These are phyloP conservation scores for Clupea harengus DNA, from an alignment of 2,113 vertebrate species.

Conservation along the genomic window DNA sequence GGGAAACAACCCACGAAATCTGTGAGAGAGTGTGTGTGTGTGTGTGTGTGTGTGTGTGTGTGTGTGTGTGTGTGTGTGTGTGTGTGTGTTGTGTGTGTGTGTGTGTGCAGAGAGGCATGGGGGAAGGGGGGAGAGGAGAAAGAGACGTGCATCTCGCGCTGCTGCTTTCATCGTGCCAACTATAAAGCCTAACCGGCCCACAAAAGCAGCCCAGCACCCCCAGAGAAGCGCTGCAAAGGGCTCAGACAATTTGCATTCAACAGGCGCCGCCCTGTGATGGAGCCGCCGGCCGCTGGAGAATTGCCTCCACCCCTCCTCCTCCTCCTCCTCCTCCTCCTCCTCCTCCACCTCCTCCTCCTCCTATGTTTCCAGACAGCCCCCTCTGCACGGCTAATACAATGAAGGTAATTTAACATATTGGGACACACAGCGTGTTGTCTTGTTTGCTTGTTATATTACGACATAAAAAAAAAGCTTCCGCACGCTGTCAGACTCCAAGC, in stretches of 20 bases:
- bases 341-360: slow-evolving; percentile 39
- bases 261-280: not conserved
- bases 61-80: not conserved
- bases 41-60: too few species aligned
- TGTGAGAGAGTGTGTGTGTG: not conserved
- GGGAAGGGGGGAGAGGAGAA: not conserved
- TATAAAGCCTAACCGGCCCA: not conserved
- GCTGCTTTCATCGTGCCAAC: not conserved
- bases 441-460: not conserved
- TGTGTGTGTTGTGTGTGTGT: too few species aligned
- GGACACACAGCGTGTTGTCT: slow-evolving; percentile 12
- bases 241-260: slow-evolving; percentile 6
- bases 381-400: not conserved
- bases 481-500: not conserved
- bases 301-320: not conserved
- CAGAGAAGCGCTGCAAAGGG: not conserved
- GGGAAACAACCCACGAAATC: not conserved
- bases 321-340: not conserved
- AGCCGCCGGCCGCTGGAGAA: not conserved
- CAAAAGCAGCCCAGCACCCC: not conserved
- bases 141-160: not conserved
- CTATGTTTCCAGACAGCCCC: slow-evolving; percentile 41
- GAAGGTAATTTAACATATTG: slow-evolving; percentile 17
- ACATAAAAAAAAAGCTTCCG: not conserved
- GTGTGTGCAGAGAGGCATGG: not conserved